Evolutionary conservation across 2,113 vertebrate genomes (phyloP), one percentile per base, ranked within the genome.

Genomic region (Ictalurus punctatus): DNA sequence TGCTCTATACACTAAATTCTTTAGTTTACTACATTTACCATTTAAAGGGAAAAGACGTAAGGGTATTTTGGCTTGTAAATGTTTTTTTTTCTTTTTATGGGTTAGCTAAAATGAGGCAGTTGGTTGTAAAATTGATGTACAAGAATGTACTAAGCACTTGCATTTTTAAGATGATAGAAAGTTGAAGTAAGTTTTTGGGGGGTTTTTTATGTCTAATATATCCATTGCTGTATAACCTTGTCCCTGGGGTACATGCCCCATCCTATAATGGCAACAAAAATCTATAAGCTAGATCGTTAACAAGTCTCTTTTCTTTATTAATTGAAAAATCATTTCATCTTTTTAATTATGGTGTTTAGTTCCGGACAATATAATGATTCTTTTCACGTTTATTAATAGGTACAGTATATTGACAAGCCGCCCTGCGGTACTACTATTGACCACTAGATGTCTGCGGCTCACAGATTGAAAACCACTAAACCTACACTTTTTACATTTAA

Each of bases 1-100:
- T 59, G 74, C 73, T 63, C 14, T 27, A 86, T 67, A 88, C 74
- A 88, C 23, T 52, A 61, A 56, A 86, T 44, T 23, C 48, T 83
- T 83, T 37, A 37, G 8, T 63, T 65, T 69, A 30, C 44, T 56
- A 54, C 19, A 54, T 80, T 61, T 34, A 79, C 25, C 19, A 65
- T 40, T 44, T 83, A 69, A 73, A 44, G 14, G 25, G 23, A 34
- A 81, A 56, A 58, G 56, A 58, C 34, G 59, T 82, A 12, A 58
- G 14, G 0, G 27, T 58, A 34, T 82, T 82, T 16, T 82, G 17
- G n/a, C n/a, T 82, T 82, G 79, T 58, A 52, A 52, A 48, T 48
- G 44, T 48, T 48, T 48, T 48, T 48, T 44, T 48, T 48, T 48
- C 44, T 48, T 48, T 48, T 48, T 48, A 48, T 48, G 44, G 44